Conservation (phyloP, 2,888 invertebrate species). For the Hedya salicella region DNA sequence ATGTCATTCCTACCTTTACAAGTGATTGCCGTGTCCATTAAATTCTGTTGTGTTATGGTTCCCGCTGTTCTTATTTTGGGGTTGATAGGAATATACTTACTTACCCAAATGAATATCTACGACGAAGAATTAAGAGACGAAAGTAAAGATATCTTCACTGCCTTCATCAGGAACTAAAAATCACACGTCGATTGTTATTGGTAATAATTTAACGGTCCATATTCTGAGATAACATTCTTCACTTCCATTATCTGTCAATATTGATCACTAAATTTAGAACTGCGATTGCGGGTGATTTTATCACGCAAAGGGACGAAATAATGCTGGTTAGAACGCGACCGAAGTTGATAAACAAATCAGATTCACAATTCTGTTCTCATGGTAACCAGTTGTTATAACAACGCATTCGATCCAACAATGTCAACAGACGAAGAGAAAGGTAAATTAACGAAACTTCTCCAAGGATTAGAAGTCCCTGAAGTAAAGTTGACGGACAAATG, state of each 20-base stretch:
- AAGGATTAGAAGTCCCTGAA: conserved; percentile 70
- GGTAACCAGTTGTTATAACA: conserved; percentile 47
- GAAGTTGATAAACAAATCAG: no score
- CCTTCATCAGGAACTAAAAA: conserved; percentile 12
- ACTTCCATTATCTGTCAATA: no score
- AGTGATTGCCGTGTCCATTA: not conserved
- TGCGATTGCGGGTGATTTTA: no score
- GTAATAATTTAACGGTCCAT: no score
- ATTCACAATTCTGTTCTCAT: not conserved
- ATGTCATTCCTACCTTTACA: conserved; percentile 6
- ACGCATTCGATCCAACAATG: conserved; percentile 54
- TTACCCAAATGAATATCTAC: conserved; percentile 7
- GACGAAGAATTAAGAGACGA: conserved; percentile 14
- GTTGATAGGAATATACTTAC: not conserved
- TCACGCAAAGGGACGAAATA: no score
- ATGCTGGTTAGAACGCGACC: no score
- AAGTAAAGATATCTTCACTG: conserved; percentile 18
- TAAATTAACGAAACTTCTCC: conserved; percentile 70
- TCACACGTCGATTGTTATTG: no score
- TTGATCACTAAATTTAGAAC: no score
- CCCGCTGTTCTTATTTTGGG: conserved; percentile 1
- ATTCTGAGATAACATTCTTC: no score
- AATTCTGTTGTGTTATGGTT: conserved; percentile 9
- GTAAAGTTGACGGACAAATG: conserved; percentile 70
- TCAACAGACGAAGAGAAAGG: conserved; percentile 75